Conservation (phyloP, 2,797 vertebrate genomes). For the Paratrypauchen microcephalus region DNA sequence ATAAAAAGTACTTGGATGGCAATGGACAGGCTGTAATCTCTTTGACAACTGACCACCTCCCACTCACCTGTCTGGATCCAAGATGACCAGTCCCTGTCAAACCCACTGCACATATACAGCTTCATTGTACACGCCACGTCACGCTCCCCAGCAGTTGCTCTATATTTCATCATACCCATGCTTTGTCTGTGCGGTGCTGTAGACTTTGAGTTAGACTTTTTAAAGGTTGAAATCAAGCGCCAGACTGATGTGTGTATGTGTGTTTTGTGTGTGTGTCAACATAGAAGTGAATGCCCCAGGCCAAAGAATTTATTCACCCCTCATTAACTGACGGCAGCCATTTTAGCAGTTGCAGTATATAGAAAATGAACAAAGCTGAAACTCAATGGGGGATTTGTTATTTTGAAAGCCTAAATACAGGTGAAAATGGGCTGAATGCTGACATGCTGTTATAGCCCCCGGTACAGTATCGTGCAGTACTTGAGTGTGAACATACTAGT, state of each 20-base stretch:
- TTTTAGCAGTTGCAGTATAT: conserved; percentile 21
- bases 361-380: conserved; percentile 16
- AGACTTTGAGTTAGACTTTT: conserved; percentile 48
- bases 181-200: conserved; percentile 44
- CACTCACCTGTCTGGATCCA: conserved; percentile 59
- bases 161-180: conserved; percentile 67
- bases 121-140: conserved; percentile 25
- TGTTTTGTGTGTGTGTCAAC: conserved; percentile 26
- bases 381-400: conserved; percentile 24
- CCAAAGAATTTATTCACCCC: conserved; percentile 28
- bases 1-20: neutral
- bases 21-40: neutral
- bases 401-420: conserved; percentile 1
- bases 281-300: conserved; percentile 19
- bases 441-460: too few relatives aligned
- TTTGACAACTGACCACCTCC: conserved; percentile 24
- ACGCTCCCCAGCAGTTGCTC: conserved; percentile 41
- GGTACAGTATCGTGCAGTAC: too few relatives aligned
- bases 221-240: conserved; percentile 41
- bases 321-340: conserved; percentile 30
- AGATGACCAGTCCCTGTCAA: conserved; percentile 48
- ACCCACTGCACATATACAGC: conserved; percentile 21
- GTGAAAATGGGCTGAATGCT: too few relatives aligned
- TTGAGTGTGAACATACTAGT: too few relatives aligned
- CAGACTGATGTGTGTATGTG: conserved; percentile 37